These are phyloP conservation scores for Cecidostiba fungosa DNA, from an alignment of 2,888 invertebrate genomes.

Conservation along the genomic window DNA sequence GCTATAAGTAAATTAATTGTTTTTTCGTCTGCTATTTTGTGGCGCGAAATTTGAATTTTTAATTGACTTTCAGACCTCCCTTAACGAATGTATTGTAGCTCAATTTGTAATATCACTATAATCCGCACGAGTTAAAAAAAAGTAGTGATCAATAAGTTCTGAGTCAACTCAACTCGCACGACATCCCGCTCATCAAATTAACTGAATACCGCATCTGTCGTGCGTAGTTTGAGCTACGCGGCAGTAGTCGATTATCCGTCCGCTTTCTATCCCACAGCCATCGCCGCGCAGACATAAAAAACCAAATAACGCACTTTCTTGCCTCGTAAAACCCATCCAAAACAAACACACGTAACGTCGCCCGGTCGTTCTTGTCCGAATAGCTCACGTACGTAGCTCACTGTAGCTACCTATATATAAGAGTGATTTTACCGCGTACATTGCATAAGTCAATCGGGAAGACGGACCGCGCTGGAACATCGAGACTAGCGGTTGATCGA, in stretches of 20 bases:
- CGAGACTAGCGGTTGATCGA: not conserved
- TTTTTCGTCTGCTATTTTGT: no score
- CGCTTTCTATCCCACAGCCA: not conserved
- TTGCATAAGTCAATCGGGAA: conserved; percentile 17
- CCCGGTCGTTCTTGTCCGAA: not conserved
- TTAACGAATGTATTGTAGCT: no score
- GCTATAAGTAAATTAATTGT: no score
- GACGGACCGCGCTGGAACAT: not conserved
- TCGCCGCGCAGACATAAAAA: not conserved
- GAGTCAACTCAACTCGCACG: no score
- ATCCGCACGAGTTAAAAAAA: no score
- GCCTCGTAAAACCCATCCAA: not conserved
- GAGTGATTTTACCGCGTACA: not conserved
- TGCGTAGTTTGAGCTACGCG: not conserved
- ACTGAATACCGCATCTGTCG: not conserved
- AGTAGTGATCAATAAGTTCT: no score
- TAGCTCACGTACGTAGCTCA: no score
- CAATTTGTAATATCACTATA: no score
- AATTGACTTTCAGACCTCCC: no score
- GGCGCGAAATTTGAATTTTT: no score
- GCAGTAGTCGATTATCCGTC: not conserved
- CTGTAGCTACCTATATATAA: not conserved
- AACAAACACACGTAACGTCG: not conserved
- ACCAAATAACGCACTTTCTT: not conserved
- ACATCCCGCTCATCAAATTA: no score